Evolutionary conservation across 2,888 invertebrate species (phyloP), one percentile per base, ranked within the genome.

Genomic region (Andrena trimmerana): DNA sequence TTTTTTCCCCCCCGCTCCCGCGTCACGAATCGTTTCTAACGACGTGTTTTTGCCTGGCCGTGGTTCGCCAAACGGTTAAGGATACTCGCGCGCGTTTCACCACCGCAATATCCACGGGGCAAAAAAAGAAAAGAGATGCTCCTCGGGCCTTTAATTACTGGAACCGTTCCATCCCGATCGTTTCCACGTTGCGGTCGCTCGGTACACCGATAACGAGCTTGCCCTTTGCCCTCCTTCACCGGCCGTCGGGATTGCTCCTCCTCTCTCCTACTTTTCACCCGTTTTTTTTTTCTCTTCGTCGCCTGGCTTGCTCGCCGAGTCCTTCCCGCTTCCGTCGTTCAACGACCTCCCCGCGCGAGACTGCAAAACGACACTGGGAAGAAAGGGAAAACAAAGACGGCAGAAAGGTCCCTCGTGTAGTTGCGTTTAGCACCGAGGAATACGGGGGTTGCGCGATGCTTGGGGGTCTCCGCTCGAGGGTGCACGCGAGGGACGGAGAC

Each of bases 361-460:
- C 88, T 91, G 87, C 90, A 89, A 91, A 93, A 92, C 93, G 93
- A 93, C 92, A 94, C 94, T 93, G 93, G 88, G 92, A 93, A 93
- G 92, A 93, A 93, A 89, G 92, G 91, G 93, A 93, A 94, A 94
- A 94, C 94, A 94, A 94, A 93, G 93, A 92, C 92, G 91, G 90
- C 87, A 90, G 90, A 91, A 91, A 91, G 91, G 90, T 91, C 92
- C 92, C 90, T 87, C 83, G 89, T 91, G 90, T 92, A 92, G 92
- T 91, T 91, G 90, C 92, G 92, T 93, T 93, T 92, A 92, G 90
- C 91, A 90, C 89, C 89, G 90, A 89, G 90, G 79, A 90, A 89
- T 89, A 90, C 83, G 89, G 89, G 92, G 93, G 91, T 88, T 90
- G 91, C 86, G 89, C 88, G 89, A 84, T 85, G 89, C 80, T 88